Conservation (phyloP, 2,113 vertebrate species). For the Rousettus leschenaultii region DNA sequence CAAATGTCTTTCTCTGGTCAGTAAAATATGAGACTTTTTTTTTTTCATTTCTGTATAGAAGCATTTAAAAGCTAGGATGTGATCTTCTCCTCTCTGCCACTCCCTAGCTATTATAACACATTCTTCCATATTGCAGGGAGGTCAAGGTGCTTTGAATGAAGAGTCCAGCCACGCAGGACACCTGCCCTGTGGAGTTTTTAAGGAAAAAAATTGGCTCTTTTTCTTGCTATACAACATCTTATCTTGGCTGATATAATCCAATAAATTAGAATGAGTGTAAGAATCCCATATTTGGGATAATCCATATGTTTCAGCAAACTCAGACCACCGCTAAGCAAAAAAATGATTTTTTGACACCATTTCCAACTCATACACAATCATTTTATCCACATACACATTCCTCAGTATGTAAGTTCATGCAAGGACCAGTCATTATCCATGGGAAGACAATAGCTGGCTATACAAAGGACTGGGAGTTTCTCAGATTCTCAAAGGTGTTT, state of each 20-base stretch:
- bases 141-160: neutral
- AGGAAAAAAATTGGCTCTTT: neutral
- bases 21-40: neutral
- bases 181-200: neutral
- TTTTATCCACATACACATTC: neutral
- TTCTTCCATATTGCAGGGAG: neutral
- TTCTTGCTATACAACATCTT: neutral
- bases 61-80: neutral
- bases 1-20: neutral
- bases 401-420: neutral
- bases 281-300: neutral
- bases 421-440: neutral
- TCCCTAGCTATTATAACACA: neutral
- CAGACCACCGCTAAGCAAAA: neutral
- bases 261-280: neutral
- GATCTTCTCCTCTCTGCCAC: neutral
- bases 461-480: neutral
- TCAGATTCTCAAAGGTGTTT: neutral
- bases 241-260: neutral
- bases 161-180: neutral
- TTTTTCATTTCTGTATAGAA: neutral
- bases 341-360: neutral
- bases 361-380: neutral
- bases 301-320: neutral
- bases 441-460: neutral